Evolutionary conservation across 2,113 vertebrate genomes (phyloP).

Genomic region (Erinaceus europaeus): DNA sequence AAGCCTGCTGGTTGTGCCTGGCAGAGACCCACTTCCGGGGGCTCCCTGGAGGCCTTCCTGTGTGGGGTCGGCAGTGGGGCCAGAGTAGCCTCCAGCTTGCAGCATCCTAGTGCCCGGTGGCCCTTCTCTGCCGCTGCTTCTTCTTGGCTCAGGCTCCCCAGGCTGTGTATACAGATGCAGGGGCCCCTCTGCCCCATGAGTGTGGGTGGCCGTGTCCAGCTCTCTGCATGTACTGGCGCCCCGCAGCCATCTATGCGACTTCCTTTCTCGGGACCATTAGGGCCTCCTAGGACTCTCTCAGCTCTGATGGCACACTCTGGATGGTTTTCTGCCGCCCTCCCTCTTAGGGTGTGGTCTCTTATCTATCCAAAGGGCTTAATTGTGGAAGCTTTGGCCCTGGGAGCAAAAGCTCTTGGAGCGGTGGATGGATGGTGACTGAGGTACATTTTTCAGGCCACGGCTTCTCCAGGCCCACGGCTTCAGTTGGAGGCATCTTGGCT

Average conservation of each 20-base stretch:
- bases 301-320: neutral
- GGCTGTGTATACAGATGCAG: neutral
- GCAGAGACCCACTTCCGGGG: neutral
- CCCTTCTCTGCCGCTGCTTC: neutral
- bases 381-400: slow-evolving; percentile 14
- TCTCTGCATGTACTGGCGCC: neutral
- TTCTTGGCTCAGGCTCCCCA: neutral
- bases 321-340: neutral
- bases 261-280: neutral
- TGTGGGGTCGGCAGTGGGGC: neutral
- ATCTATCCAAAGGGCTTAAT: slow-evolving; percentile 61
- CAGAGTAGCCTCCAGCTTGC: neutral
- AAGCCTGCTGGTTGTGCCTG: neutral
- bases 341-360: slow-evolving; percentile 11
- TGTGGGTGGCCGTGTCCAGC: neutral
- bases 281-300: neutral
- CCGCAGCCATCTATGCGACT: neutral
- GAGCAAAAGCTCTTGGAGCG: neutral
- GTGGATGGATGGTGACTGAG: neutral
- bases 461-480: neutral
- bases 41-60: neutral
- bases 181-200: neutral
- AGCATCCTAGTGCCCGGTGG: neutral
- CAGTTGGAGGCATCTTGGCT: neutral
- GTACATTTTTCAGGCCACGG: neutral